A percentile compares a stretch with the other conserved stretches of the same genome.
Evolutionary conservation across 2,113 vertebrate species (phyloP).

Genomic region (Rostratula benghalensis): DNA sequence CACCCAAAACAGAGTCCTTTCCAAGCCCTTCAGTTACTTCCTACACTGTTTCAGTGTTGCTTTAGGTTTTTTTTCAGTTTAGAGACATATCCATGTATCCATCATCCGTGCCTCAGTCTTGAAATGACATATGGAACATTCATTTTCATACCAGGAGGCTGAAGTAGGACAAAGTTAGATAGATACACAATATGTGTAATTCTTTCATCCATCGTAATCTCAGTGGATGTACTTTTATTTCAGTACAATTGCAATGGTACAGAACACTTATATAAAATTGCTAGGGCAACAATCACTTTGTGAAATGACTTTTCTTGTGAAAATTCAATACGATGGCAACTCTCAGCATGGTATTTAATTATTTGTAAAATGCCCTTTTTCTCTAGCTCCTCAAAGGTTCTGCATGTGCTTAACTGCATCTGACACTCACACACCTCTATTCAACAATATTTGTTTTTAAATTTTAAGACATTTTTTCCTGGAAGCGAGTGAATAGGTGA

Average conservation of each 20-base stretch:
- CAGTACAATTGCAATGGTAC: neutral
- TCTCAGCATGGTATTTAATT: constrained; percentile 1
- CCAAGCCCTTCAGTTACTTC: neutral
- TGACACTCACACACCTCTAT: neutral
- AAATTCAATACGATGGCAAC: constrained; percentile 3
- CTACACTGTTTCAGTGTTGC: neutral
- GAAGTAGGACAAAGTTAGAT: constrained; percentile 3
- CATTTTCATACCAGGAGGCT: neutral
- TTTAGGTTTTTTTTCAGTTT: neutral
- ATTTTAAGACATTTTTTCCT: neutral
- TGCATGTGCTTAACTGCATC: neutral
- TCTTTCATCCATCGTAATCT: constrained; percentile 7
- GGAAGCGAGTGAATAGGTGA: neutral
- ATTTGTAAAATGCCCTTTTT: constrained; percentile 3
- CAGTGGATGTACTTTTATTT: constrained; percentile 22
- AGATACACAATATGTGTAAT: neutral
- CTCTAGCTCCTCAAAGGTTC: neutral
- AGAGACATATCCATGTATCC: neutral
- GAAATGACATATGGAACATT: neutral
- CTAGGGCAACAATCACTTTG: neutral
- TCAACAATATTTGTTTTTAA: neutral
- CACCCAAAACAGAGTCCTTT: neutral
- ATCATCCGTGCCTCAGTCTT: neutral
- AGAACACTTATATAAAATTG: constrained; percentile 10
- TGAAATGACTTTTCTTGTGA: constrained; percentile 20